Conservation (phyloP, 1,140 invertebrate species). For the Diachasma alloeum region DNA sequence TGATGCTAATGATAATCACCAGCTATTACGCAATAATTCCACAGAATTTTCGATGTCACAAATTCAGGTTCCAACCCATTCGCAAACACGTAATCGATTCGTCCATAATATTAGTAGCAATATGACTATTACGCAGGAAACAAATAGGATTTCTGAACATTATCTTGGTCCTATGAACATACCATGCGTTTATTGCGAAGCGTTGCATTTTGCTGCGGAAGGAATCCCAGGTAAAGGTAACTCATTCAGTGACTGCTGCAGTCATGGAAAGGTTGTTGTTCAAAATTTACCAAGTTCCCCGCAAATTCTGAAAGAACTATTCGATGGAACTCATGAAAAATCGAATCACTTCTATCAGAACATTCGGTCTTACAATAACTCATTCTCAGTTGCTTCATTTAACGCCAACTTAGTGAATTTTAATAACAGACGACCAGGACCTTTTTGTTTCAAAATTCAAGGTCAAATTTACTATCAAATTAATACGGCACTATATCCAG, state of each 20-base stretch:
- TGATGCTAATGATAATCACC: too few relatives aligned
- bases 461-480: too few relatives aligned
- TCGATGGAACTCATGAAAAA: constrained; percentile 15
- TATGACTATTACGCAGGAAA: too few relatives aligned
- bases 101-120: too few relatives aligned
- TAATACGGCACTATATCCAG: too few relatives aligned
- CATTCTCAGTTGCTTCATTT: constrained; percentile 16
- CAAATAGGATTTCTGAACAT: neutral
- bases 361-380: constrained; percentile 55
- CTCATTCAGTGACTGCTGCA: too few relatives aligned
- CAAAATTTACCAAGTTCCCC: constrained; percentile 2
- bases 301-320: constrained; percentile 1
- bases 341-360: constrained; percentile 9
- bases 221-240: constrained; percentile 20
- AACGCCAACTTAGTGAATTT: constrained; percentile 24
- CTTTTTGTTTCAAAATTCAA: too few relatives aligned
- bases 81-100: too few relatives aligned
- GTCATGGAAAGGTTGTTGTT: constrained; percentile 20
- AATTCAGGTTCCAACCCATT: too few relatives aligned
- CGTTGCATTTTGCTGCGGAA: constrained; percentile 16
- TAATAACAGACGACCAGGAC: constrained; percentile 2
- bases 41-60: too few relatives aligned
- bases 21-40: too few relatives aligned
- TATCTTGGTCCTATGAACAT: constrained; percentile 18
- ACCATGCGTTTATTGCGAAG: constrained; percentile 17